These are phyloP conservation scores for Agapornis roseicollis DNA, from an alignment of 2,113 vertebrate species.

Conservation along the genomic window DNA sequence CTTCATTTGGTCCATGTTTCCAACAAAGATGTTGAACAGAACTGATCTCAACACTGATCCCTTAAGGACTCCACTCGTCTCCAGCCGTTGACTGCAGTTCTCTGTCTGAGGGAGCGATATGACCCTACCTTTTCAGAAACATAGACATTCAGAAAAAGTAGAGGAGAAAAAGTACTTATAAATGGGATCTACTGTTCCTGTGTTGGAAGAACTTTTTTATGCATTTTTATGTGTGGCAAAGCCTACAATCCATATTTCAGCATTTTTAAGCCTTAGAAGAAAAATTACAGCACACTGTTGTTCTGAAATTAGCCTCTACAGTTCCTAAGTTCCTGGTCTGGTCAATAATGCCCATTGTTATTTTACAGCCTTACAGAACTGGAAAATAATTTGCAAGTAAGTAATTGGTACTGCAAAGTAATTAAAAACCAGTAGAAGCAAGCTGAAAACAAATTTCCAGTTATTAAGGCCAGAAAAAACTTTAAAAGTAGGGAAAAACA, in stretches of 20 bases:
- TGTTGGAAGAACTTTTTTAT: neutral
- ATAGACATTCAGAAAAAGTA: neutral
- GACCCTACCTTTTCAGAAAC: neutral
- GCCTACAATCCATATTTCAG: neutral
- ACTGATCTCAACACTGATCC: neutral
- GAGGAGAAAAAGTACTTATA: neutral
- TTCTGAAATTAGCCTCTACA: constrained; percentile 48
- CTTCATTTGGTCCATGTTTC: neutral
- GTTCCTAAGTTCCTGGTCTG: constrained; percentile 48
- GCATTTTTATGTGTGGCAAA: neutral
- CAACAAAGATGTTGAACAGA: neutral
- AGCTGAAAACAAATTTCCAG: neutral
- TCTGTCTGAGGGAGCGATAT: neutral
- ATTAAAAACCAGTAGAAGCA: neutral
- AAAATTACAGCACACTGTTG: neutral
- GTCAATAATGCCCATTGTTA: constrained; percentile 62
- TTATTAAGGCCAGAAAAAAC: neutral
- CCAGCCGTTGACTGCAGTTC: neutral
- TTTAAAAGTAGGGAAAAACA: neutral
- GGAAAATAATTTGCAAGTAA: constrained; percentile 69
- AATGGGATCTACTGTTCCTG: neutral
- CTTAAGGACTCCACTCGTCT: neutral
- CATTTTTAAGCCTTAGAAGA: constrained; percentile 39
- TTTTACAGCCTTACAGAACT: constrained; percentile 52
- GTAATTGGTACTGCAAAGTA: constrained; percentile 53